These are phyloP conservation scores for Echinarachnius parma DNA, from an alignment of 53 echinoderm and acorn worm species.

Conservation along the genomic window DNA sequence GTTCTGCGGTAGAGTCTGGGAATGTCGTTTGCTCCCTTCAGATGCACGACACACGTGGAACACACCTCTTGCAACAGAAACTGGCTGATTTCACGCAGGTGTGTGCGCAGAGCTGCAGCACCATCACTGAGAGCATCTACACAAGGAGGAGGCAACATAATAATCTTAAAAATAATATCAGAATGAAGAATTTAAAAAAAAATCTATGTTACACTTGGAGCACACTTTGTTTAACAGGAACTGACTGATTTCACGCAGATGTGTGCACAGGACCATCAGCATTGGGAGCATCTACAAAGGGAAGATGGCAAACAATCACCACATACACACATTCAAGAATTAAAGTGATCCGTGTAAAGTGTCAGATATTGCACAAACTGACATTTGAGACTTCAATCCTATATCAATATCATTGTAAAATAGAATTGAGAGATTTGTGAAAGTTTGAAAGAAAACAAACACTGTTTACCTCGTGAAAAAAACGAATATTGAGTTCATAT, in stretches of 20 bases:
- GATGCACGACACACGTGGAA: slow-evolving; percentile 69
- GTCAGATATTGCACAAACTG: too few species aligned
- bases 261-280: slow-evolving; percentile 52
- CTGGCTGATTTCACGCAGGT: slow-evolving; percentile 39
- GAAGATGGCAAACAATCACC: neutral
- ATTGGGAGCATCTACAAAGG: slow-evolving; percentile 60
- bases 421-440: too few species aligned
- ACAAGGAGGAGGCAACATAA: neutral
- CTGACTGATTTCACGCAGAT: slow-evolving; percentile 39
- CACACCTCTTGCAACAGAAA: slow-evolving; percentile 63
- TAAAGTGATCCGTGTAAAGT: too few species aligned
- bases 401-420: too few species aligned
- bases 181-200: too few species aligned
- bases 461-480: too few species aligned
- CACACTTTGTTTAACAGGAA: slow-evolving; percentile 62
- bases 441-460: too few species aligned
- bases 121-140: slow-evolving; percentile 76
- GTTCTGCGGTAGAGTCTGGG: slow-evolving; percentile 92
- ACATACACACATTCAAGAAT: too few species aligned
- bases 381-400: too few species aligned
- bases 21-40: slow-evolving; percentile 96
- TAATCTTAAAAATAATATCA: too few species aligned
- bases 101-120: slow-evolving; percentile 26
- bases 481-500: too few species aligned
- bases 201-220: slow-evolving; percentile 67